Conservation (phyloP, 2,888 invertebrate genomes). For the Microctonus hyperodae region DNA sequence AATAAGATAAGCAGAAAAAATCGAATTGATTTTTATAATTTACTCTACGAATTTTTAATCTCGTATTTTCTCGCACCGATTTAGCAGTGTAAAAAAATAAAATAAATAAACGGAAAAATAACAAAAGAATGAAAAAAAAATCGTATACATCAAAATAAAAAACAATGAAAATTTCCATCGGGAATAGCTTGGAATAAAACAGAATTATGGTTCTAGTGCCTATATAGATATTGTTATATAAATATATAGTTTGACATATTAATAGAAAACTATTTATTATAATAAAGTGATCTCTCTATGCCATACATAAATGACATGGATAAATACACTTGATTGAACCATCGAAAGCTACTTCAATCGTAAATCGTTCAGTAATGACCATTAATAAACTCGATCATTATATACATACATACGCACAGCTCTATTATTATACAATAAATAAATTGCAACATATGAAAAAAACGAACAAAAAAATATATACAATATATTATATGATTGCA, state of each 20-base stretch:
- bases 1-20: background rate
- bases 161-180: background rate
- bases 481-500: too few relatives aligned
- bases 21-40: background rate
- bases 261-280: background rate
- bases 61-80: background rate
- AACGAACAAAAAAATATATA: slow-evolving; percentile 28
- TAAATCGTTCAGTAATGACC: background rate
- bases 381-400: slow-evolving; percentile 1
- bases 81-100: background rate
- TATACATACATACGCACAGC: slow-evolving; percentile 16
- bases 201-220: slow-evolving; percentile 22
- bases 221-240: slow-evolving; percentile 29
- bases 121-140: background rate
- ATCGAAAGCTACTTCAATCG: background rate
- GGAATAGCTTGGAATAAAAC: background rate
- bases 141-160: background rate
- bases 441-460: slow-evolving; percentile 21
- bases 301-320: background rate
- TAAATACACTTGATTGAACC: background rate
- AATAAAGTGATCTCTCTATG: background rate
- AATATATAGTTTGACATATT: slow-evolving; percentile 12
- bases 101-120: background rate
- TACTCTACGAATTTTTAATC: background rate
- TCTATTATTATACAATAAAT: slow-evolving; percentile 19